These are phyloP conservation scores for Epizoanthus ramosus DNA, from an alignment of 92 coral and sea anemone species.

Conservation along the genomic window DNA sequence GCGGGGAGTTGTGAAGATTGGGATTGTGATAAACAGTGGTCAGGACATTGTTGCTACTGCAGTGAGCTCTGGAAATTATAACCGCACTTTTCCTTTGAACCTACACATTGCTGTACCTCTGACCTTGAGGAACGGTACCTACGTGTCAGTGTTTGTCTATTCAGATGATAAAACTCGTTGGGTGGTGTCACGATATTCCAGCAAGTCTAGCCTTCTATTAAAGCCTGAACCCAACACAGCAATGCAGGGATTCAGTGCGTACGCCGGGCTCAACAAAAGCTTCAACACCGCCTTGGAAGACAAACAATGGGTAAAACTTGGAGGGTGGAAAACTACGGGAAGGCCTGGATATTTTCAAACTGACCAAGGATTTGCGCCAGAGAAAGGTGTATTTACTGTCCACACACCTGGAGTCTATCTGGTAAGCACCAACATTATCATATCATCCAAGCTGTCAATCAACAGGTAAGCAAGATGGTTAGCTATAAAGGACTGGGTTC, in stretches of 20 bases:
- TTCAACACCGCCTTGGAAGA: conserved; percentile 7
- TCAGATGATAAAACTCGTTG: conserved; percentile 54
- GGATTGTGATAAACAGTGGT: conserved; percentile 51
- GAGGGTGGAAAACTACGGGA: conserved; percentile 50
- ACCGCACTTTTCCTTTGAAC: conserved; percentile 13
- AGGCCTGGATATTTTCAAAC: conserved; percentile 53
- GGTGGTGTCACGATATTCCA: conserved; percentile 56
- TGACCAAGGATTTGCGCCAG: conserved; percentile 41
- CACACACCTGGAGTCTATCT: conserved; percentile 48
- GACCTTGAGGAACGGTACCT: conserved; percentile 34
- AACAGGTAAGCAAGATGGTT: conserved; percentile 47
- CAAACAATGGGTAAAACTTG: conserved; percentile 42
- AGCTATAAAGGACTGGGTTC: not conserved
- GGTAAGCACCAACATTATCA: conserved; percentile 40
- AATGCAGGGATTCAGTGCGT: conserved; percentile 55
- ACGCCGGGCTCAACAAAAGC: conserved; percentile 36
- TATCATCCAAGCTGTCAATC: conserved; percentile 7
- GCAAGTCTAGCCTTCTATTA: conserved; percentile 52
- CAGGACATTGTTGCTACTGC: conserved; percentile 49
- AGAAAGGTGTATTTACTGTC: conserved; percentile 48
- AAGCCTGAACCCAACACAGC: conserved; percentile 35
- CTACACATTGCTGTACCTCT: conserved; percentile 54
- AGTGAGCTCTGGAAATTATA: conserved; percentile 21
- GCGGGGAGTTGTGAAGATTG: conserved; percentile 29
- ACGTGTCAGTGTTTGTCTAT: conserved; percentile 45